phyloP scores from a whole-genome alignment of 2,113 vertebrate species.

The Bothrops jararaca region DNA sequence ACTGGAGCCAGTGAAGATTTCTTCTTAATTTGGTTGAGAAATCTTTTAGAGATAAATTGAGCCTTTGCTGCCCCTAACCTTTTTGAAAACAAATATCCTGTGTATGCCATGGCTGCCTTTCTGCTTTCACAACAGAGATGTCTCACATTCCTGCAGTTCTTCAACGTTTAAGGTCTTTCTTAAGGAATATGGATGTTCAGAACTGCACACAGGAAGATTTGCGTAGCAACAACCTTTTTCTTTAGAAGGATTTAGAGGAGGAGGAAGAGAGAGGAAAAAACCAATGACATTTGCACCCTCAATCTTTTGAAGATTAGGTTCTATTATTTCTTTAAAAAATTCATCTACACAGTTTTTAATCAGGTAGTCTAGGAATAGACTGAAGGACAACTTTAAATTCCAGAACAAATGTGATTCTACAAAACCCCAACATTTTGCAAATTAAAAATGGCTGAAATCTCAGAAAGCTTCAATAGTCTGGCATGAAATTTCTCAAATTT shows the following conservation, averaged over 20 bases:
- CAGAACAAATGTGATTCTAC: not conserved
- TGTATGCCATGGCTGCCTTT: not conserved
- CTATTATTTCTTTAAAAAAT: not conserved
- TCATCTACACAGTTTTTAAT: not conserved
- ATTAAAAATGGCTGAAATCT: not conserved
- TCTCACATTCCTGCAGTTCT: not conserved
- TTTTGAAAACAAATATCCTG: not conserved
- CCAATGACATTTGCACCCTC: not conserved
- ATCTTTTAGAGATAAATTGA: constrained; percentile 13
- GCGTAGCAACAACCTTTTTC: not conserved
- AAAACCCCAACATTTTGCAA: not conserved
- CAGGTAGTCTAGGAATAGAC: not conserved
- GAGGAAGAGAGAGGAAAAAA: not conserved
- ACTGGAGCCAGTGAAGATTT: constrained; percentile 26
- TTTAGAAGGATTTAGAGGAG: not conserved
- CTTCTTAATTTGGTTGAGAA: constrained; percentile 1
- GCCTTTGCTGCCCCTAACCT: not conserved
- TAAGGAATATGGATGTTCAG: not conserved
- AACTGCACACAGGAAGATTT: too few relatives aligned
- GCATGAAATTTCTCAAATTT: not conserved
- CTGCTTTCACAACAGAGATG: not conserved
- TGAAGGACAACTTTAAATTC: not conserved
- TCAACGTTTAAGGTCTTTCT: not conserved
- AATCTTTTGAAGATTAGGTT: not conserved
- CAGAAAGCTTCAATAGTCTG: not conserved